phyloP scores from a whole-genome alignment of 2,797 vertebrate species.

The Pampus argenteus region DNA sequence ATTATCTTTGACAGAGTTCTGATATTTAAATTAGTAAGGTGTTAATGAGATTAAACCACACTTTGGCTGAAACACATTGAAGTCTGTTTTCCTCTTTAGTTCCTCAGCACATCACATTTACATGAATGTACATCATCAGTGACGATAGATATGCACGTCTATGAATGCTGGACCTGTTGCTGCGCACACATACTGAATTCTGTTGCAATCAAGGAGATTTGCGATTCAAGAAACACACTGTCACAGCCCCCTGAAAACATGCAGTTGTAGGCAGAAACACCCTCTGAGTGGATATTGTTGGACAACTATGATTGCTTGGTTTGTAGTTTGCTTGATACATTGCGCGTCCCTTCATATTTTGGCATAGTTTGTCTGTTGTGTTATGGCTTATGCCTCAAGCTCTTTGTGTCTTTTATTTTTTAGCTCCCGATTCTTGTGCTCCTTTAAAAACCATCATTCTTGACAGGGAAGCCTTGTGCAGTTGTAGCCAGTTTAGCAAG shows the following conservation, averaged over 20 bases:
- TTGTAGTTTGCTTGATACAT: constrained; percentile 15
- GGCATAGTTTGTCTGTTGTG: constrained; percentile 21
- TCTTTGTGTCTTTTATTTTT: constrained; percentile 16
- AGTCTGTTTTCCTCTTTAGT: background rate
- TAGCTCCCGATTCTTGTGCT: constrained; percentile 17
- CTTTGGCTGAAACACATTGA: too few species aligned
- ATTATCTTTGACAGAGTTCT: background rate
- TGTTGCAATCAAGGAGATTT: background rate
- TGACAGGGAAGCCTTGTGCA: background rate
- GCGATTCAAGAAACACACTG: constrained; percentile 1
- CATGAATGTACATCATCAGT: constrained; percentile 11
- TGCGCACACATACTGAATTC: background rate
- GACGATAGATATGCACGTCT: constrained; percentile 4
- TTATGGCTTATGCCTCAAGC: constrained; percentile 27
- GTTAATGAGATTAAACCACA: background rate
- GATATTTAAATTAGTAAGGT: background rate
- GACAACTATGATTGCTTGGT: constrained; percentile 26
- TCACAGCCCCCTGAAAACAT: constrained; percentile 17
- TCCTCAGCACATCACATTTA: background rate
- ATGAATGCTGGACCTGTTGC: background rate
- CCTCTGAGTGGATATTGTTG: constrained; percentile 8
- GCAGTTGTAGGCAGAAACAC: constrained; percentile 10
- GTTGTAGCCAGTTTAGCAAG: background rate
- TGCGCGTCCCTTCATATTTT: constrained; percentile 4
- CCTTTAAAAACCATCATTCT: constrained; percentile 34